Evolutionary conservation across 2,113 vertebrate species (phyloP), one percentile per base, ranked within the genome.

Genomic region (Peromyscus polionotus): DNA sequence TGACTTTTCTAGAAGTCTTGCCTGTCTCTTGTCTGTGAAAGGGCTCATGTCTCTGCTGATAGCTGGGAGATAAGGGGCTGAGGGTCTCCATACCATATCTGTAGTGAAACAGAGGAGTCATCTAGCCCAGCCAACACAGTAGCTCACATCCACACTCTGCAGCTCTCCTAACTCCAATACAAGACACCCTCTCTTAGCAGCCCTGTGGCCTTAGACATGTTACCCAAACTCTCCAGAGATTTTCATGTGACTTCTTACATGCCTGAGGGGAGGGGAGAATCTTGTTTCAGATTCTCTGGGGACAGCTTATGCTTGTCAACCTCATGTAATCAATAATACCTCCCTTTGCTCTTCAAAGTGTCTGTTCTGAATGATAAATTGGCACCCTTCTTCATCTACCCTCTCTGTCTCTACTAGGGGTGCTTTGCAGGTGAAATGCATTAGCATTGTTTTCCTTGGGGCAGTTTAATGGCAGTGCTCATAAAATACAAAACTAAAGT

Each of bases 311-410:
- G 8, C 45, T 63, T 63, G 13, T 28, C 39, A 36, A 4, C n/a
- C 80, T 72, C 51, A 57, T 19, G 7, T 65, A 33, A 83, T 65
- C 33, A 33, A 70, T 2, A 91, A 59, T 76, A 2, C 11, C 59
- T 80, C 59, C 24, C 61, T 48, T 65, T 39, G 28, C 26, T 88
- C 57, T n/a, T 88, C 61, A 16, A 93, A 86, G 13, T 36, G 11
- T 68, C 59, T 28, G 80, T 22, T 76, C 36, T 86, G 48, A 36
- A 57, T 87, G 77, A 94, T 48, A 95, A 84, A 88, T 59, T 57
- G 19, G 59, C 20, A 26, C n/a, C 22, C 31, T 14, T 94, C 20
- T 33, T 84, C 36, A 57, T 26, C 45, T 79, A 13, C 24, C 57
- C 68, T 13, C 8, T 3, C 33, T 72, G 28, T 72, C 14, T 65